Evolutionary conservation across 2,797 vertebrate genomes (phyloP), one percentile per base, ranked within the genome.

Genomic region (Tenualosa ilisha): DNA sequence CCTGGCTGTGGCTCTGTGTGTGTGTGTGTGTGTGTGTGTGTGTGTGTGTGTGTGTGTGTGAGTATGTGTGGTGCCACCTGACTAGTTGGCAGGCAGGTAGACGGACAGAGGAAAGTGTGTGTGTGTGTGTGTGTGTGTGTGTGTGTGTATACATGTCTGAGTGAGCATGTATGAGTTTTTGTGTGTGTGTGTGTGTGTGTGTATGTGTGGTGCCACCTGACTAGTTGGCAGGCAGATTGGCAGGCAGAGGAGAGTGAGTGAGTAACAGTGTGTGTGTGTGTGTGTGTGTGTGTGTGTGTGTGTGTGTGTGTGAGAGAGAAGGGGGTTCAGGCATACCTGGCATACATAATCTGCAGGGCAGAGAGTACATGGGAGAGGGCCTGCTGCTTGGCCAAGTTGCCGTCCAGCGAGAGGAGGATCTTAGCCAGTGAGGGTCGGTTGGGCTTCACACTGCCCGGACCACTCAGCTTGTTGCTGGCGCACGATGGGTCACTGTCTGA

Each of bases 401-500:
- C 98, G 85, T 99, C 98, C 89, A 99, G 94, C 0, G 98, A 99
- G 3, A 99, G 94, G 43, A 99, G 96, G 89, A 98, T 99, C 93
- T 99, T 99, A 15, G 98, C 97, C 68, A 99, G 95, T 0, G 98
- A 99, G 31, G 98, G 98, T 15, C 98, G 96, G 89, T 97, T 97
- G 0, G 97, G 94, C 91, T 98, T 99, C 5, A 93, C 93, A 61
- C 91, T 97, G 92, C 92, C 97, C 81, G 91, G 92, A 26, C 98
- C 97, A n/a, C 90, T 98, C 49, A 97, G 94, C 94, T 99, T 99
- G 93, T 98, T 99, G 94, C 95, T 98, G 86, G 94, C 92, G 31
- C 95, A 91, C 88, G 97, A 96, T 49, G 97, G 96, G 90, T 99
- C 98, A 7, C 96, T 96, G 95, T 99, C 98, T 86, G 97, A 98